Evolutionary conservation across 2,888 invertebrate species (phyloP).

Genomic region (Drosophila nigritarsus): DNA sequence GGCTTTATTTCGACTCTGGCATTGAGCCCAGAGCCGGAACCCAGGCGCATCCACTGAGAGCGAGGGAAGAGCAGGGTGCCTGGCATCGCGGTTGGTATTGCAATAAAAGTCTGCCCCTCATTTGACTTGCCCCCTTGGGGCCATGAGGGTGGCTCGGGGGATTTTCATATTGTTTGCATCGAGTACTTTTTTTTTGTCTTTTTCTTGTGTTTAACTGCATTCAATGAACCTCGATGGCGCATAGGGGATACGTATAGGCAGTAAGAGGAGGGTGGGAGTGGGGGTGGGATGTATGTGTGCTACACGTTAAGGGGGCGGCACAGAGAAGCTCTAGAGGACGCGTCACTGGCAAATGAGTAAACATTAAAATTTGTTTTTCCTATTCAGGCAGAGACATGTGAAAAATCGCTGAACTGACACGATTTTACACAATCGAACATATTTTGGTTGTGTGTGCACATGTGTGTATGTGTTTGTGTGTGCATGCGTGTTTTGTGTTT

Average conservation of each 20-base stretch:
- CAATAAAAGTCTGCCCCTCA: slow-evolving; percentile 54
- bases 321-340: slow-evolving; percentile 37
- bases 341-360: slow-evolving; percentile 52
- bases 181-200: slow-evolving; percentile 19
- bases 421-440: slow-evolving; percentile 68
- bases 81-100: slow-evolving; percentile 20
- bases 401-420: slow-evolving; percentile 66
- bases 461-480: slow-evolving; percentile 31
- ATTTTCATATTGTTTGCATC: slow-evolving; percentile 54
- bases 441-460: slow-evolving; percentile 34
- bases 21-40: slow-evolving; percentile 25
- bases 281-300: neutral
- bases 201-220: slow-evolving; percentile 18
- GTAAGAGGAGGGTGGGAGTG: neutral
- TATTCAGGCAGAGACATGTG: slow-evolving; percentile 50
- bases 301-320: neutral
- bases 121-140: slow-evolving; percentile 18
- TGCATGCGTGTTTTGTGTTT: slow-evolving; percentile 46
- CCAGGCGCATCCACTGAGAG: slow-evolving; percentile 1
- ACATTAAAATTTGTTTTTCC: slow-evolving; percentile 53
- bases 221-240: slow-evolving; percentile 28
- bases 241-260: slow-evolving; percentile 1
- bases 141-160: slow-evolving; percentile 43
- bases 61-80: neutral
- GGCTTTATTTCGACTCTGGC: slow-evolving; percentile 60